Base-by-base conservation (phyloP, 2,888 invertebrate genomes). In the Andrena marginata region DNA sequence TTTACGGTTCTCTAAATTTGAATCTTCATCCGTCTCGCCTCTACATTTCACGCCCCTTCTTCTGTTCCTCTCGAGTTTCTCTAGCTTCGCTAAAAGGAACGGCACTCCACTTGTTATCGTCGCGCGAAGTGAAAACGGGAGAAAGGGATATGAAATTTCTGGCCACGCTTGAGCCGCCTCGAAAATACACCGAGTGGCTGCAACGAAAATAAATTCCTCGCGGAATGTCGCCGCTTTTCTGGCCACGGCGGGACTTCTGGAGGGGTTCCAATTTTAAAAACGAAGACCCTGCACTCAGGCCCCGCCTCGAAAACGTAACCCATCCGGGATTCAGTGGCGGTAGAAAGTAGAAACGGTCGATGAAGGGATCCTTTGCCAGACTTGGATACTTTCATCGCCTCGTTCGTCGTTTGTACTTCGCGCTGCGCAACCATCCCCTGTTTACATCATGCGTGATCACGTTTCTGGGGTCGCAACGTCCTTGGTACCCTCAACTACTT, bases 191-290 rank as follows among this genome's bases (percentile, higher is more conserved):
- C 62, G n/a, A 64, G 59, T 13, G 51, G 68, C 71, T 71, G 79
- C 60, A 80, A 76, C 85, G 80, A 87, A 88, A 89, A 89, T 89
- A 89, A 88, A 88, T 89, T 80, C 67, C 62, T 79, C 64, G 84
- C 64, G 86, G 82, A 80, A 86, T 89, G 89, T 81, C 81, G 77
- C 49, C 56, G 71, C 49, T 77, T 86, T 80, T 77, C 81, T 77
- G 76, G 78, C 72, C 31, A 33, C 73, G 29, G 64, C 67, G 78
- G 29, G 69, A 79, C 82, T 80, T 80, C 84, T 90, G 90, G 90
- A 90, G 62, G 20, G 77, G 77, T 80, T 90, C 90, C 90, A 90
- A 85, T 86, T 86, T 86, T 85, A 86, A 88, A 88, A 90, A 89
- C 84, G 82, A 82, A 87, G 86, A 84, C 84, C 83, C 87, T 85